phyloP scores from a whole-genome alignment of 2,113 vertebrate genomes.

The Pogona vitticeps region DNA sequence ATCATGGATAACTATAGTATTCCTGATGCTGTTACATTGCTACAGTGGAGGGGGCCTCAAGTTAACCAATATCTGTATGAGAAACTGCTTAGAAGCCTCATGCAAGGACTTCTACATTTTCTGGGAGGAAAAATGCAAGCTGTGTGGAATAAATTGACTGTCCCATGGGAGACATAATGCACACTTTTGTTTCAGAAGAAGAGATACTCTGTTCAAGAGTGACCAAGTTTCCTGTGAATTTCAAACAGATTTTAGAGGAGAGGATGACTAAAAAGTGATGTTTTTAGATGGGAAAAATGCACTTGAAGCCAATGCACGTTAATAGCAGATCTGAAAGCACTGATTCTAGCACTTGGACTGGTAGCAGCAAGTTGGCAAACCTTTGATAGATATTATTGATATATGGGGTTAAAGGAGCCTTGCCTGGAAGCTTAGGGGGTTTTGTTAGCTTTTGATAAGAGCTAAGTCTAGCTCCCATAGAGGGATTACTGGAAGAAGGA shows the following conservation, averaged over 20 bases:
- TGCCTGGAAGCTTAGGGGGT: conserved; percentile 22
- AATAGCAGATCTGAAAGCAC: neutral
- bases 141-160: neutral
- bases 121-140: neutral
- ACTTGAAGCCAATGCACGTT: neutral
- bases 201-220: neutral
- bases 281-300: neutral
- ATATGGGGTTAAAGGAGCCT: conserved; percentile 17
- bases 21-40: neutral
- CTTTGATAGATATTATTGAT: conserved; percentile 45
- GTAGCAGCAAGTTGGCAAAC: conserved; percentile 41
- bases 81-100: neutral
- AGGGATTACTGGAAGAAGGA: conserved; percentile 45
- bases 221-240: neutral
- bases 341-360: neutral
- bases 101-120: neutral
- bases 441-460: conserved; percentile 51
- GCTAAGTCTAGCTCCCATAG: conserved; percentile 30
- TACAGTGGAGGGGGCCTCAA: neutral
- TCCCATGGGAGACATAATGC: neutral
- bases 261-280: conserved; percentile 5
- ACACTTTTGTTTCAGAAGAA: neutral
- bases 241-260: neutral
- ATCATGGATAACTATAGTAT: neutral
- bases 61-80: neutral